Base-by-base conservation (phyloP, 2,888 invertebrate species). In the Crocallis elinguaria region DNA sequence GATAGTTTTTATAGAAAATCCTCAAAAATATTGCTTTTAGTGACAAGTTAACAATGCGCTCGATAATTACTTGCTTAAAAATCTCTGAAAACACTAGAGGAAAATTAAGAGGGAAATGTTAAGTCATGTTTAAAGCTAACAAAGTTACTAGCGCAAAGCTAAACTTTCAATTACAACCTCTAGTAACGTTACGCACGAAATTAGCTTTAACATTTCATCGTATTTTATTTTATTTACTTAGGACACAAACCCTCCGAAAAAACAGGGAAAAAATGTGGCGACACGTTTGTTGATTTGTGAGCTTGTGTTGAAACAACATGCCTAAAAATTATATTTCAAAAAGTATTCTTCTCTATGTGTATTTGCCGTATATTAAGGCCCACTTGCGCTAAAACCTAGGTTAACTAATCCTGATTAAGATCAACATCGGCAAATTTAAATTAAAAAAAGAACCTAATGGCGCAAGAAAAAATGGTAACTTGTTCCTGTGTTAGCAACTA, bases 301-400 rank as follows among this genome's bases (percentile, higher is more conserved):
- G 21, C 39, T 35, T 45, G 39, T 38, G n/a, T n/a, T n/a, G n/a
- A n/a, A n/a, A n/a, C 19, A 39, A 51, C 51, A 32, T 51, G 21
- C 23, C 16, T 21, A 6, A 13, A 12, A 36, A 44, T 50, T 44
- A 44, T 32, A 36, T 51, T 43, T 13, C 1, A 17, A 13, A 39
- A 13, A 27, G 5, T 9, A 5, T 5, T 36, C 16, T 8, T 25
- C 9, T 25, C n/a, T 25, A 25, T 19, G 3, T 19, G 3, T 4
- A 19, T 19, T 4, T 19, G 19, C 5, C 19, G 19, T 4, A 19
- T 19, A 19, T 19, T 19, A 19, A 19, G 3, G 5, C 19, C 5
- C 3, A 19, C 3, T 4, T 19, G 19, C 5, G 3, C 5, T 3
- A 4, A 19, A 19, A 19, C 19, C 19, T n/a, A n/a, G n/a, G n/a